phyloP scores from a whole-genome alignment of 2,888 invertebrate species.

The Leucophora obtusa region DNA sequence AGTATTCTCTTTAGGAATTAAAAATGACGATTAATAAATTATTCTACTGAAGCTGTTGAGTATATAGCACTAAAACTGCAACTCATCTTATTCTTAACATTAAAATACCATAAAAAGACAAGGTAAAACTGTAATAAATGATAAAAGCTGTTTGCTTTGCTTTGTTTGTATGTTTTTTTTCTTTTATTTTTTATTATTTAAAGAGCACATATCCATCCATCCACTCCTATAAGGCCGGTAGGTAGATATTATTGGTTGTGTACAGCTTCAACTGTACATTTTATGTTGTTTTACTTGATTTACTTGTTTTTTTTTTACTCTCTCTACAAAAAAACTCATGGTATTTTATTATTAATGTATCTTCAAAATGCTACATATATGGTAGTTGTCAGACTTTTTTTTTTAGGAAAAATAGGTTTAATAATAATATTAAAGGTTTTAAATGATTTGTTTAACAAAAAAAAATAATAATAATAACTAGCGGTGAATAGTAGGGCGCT shows the following conservation, averaged over 20 bases:
- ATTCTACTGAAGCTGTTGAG: neutral
- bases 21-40: neutral
- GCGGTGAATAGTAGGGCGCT: no score
- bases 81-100: neutral
- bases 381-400: no score
- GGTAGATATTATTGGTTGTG: slow-evolving; percentile 8
- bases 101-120: slow-evolving; percentile 2
- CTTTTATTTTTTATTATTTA: neutral
- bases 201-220: slow-evolving; percentile 1
- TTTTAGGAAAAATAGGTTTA: no score
- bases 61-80: neutral
- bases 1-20: neutral
- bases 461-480: no score
- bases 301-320: slow-evolving; percentile 40
- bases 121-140: neutral
- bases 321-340: slow-evolving; percentile 6
- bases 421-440: no score
- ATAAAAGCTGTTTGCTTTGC: neutral
- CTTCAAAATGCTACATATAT: slow-evolving; percentile 1
- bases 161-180: neutral
- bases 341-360: slow-evolving; percentile 1
- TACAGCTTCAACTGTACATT: slow-evolving; percentile 41
- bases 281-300: slow-evolving; percentile 43
- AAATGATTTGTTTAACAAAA: no score
- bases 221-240: neutral